Percentiles rank a stretch among this genome's conserved stretches.
phyloP scores from a whole-genome alignment of 2,888 invertebrate species.

The Hirtodrosophila trivittata region DNA sequence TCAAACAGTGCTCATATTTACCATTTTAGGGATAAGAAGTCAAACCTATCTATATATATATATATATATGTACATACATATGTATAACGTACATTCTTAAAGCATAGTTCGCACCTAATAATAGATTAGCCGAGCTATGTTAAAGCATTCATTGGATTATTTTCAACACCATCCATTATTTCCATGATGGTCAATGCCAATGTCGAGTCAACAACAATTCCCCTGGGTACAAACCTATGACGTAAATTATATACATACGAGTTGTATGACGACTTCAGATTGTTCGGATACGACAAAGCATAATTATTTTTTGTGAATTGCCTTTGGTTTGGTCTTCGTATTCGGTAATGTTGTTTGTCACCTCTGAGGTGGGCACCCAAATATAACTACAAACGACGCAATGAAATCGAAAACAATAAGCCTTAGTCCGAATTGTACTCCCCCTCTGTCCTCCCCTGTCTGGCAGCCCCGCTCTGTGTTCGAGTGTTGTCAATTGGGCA shows the following conservation, averaged over 20 bases:
- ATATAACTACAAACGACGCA: slow-evolving; percentile 10
- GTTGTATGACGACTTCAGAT: slow-evolving; percentile 21
- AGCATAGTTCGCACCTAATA: background rate
- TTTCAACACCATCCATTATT: slow-evolving; percentile 33
- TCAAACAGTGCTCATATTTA: too few relatives aligned
- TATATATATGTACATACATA: too few relatives aligned
- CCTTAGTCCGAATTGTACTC: slow-evolving; percentile 15
- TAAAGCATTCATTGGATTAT: slow-evolving; percentile 1
- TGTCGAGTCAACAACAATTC: slow-evolving; percentile 16
- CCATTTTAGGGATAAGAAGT: too few relatives aligned
- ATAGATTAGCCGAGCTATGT: background rate
- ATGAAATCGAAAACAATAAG: slow-evolving; percentile 52
- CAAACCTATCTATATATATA: too few relatives aligned
- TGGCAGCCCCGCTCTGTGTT: background rate
- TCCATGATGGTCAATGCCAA: slow-evolving; percentile 25
- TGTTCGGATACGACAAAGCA: slow-evolving; percentile 13
- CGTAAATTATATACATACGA: slow-evolving; percentile 29
- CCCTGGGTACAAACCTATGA: slow-evolving; percentile 33
- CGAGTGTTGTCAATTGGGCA: slow-evolving; percentile 14
- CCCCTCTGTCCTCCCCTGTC: background rate
- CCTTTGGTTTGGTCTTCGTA: slow-evolving; percentile 37
- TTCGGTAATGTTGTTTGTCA: slow-evolving; percentile 45
- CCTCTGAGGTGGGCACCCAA: slow-evolving; percentile 9
- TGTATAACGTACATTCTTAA: too few relatives aligned
- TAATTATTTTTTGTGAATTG: slow-evolving; percentile 21